Conservation (phyloP, 2,888 invertebrate genomes). For the Ametastegia equiseti region DNA sequence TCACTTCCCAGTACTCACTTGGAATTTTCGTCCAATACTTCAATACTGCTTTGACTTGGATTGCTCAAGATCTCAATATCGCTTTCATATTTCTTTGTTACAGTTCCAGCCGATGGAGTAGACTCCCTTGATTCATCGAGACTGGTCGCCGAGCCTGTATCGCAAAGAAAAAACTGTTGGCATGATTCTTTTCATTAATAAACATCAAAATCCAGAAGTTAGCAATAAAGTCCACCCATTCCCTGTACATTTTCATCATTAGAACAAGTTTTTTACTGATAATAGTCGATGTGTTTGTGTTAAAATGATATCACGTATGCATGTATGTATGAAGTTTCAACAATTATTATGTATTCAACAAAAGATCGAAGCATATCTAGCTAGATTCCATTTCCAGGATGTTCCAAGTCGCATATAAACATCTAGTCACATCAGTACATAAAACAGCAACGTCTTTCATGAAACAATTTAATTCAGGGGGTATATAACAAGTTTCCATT, state of each 20-base stretch:
- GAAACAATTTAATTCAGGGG: not conserved
- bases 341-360: not conserved
- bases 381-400: not conserved
- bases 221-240: not conserved
- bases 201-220: not conserved
- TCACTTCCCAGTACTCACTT: conserved; percentile 66
- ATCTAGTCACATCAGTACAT: not conserved
- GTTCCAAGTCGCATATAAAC: not conserved
- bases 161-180: not conserved
- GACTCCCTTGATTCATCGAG: conserved; percentile 73
- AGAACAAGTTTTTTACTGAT: not conserved
- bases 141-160: conserved; percentile 74
- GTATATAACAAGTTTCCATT: not conserved
- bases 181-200: not conserved
- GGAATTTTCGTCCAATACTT: conserved; percentile 78
- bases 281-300: not conserved
- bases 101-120: conserved; percentile 68
- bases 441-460: not conserved
- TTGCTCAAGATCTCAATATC: conserved; percentile 85
- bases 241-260: not conserved
- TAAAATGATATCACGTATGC: not conserved
- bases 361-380: not conserved
- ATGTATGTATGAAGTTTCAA: not conserved
- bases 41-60: conserved; percentile 85
- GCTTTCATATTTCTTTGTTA: conserved; percentile 78